Evolutionary conservation across 1,140 invertebrate genomes (phyloP).

Genomic region (Geopemphigus sp.): DNA sequence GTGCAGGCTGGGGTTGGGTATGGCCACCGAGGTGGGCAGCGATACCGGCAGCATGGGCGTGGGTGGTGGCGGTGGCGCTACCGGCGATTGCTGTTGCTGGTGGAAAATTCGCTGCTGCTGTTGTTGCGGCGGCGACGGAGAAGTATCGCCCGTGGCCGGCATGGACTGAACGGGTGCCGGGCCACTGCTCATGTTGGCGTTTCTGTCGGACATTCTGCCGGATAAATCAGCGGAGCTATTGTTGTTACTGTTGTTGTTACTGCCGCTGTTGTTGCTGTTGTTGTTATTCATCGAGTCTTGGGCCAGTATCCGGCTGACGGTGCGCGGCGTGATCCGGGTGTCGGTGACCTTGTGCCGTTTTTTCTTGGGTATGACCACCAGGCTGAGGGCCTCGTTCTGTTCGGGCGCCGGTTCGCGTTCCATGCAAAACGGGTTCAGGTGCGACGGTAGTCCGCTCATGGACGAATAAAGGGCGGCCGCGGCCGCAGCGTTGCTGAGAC

Average conservation of each 20-base stretch:
- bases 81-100: conserved; percentile 62
- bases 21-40: conserved; percentile 88
- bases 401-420: conserved; percentile 66
- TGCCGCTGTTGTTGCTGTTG: conserved; percentile 57
- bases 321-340: conserved; percentile 88
- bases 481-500: conserved; percentile 65
- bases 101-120: conserved; percentile 78
- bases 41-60: conserved; percentile 83
- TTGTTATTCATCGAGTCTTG: conserved; percentile 72
- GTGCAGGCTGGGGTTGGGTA: conserved; percentile 92
- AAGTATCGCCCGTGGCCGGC: conserved; percentile 58
- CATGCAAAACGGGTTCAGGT: conserved; percentile 70
- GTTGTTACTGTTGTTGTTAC: conserved; percentile 57
- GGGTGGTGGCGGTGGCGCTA: conserved; percentile 69
- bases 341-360: conserved; percentile 97
- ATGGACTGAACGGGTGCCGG: conserved; percentile 55
- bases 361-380: conserved; percentile 91
- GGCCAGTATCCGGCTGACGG: conserved; percentile 79
- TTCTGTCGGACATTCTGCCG: conserved; percentile 55
- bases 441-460: conserved; percentile 61
- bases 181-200: conserved; percentile 55
- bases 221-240: conserved; percentile 54
- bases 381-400: conserved; percentile 89
- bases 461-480: conserved; percentile 60
- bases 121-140: conserved; percentile 75